Conservation (phyloP, 2,113 vertebrate genomes). For the Corythaixoides concolor region DNA sequence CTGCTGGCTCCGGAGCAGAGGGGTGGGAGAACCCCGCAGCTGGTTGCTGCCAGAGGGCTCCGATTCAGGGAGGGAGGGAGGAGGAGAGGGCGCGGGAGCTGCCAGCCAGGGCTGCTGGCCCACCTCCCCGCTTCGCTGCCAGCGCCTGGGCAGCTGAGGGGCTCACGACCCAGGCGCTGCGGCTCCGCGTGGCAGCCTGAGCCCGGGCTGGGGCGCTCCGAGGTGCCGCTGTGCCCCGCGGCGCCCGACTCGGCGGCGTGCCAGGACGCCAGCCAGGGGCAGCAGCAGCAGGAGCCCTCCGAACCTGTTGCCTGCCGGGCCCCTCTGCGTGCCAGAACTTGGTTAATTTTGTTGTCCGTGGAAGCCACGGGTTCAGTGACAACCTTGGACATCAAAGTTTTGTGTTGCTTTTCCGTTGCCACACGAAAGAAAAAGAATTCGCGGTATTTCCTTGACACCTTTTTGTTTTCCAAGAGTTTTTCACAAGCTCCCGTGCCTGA, state of each 20-base stretch:
- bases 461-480: background rate
- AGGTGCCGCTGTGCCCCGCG: background rate
- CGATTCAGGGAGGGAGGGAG: background rate
- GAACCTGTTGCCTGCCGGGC: background rate
- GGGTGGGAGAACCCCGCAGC: background rate
- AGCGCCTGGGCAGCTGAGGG: background rate
- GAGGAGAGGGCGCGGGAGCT: background rate
- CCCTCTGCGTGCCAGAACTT: background rate
- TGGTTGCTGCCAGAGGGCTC: background rate
- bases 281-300: background rate
- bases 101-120: background rate
- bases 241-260: accelerated
- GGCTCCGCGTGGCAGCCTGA: accelerated
- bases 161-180: background rate
- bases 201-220: accelerated
- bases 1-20: background rate
- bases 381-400: background rate
- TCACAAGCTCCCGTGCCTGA: background rate
- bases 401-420: background rate
- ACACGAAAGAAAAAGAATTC: background rate
- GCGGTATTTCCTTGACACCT: background rate
- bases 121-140: background rate
- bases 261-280: accelerated
- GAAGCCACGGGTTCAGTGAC: background rate
- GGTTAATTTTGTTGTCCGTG: background rate